Base-by-base conservation (phyloP, 2,797 vertebrate genomes). In the Taenioides sp. region DNA sequence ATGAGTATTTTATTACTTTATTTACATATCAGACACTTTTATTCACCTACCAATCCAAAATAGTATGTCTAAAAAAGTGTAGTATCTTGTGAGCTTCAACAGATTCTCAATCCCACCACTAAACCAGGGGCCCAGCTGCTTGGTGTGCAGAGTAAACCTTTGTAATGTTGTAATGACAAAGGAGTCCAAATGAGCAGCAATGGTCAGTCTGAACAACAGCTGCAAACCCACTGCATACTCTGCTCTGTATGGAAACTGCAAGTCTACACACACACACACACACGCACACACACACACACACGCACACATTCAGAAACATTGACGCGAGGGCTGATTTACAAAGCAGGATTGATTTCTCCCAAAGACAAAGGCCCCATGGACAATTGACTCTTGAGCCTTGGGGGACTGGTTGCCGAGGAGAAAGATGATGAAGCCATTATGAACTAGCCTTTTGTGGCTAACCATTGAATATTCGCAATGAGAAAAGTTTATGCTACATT, bases 121-220 rank as follows among this genome's bases (percentile, higher is more conserved):
- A 5, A 71, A 50, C 67, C 78, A 71, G 67, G 66, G 70, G 73
- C 84, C 87, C 91, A 94, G 88, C 88, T 91, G 90, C 90, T 71
- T 37, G 77, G 75, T 85, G 86, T 80, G 77, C 69, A 83, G 69
- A 76, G 68, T 61, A 72, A 49, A 61, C 70, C 74, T 70, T 73
- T 72, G 59, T 83, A 87, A 86, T 87, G 85, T 73, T 72, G 59
- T 83, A 87, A 86, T 87, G 85, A 85, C 71, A 4, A 55, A 77
- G 76, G 84, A 65, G 72, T 69, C 63, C 72, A 79, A 83, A 85
- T 70, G 79, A 84, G 79, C 86, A 76, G 79, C 70, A 59, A 80
- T 73, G 70, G 69, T 87, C 87, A 84, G 71, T 87, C 88, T 84
- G 70, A 79, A 84, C 85, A 90, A 87, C 86, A 91, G 88, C 87